Evolutionary conservation across 2,797 vertebrate species (phyloP).

Genomic region (Galagoides demidoff): DNA sequence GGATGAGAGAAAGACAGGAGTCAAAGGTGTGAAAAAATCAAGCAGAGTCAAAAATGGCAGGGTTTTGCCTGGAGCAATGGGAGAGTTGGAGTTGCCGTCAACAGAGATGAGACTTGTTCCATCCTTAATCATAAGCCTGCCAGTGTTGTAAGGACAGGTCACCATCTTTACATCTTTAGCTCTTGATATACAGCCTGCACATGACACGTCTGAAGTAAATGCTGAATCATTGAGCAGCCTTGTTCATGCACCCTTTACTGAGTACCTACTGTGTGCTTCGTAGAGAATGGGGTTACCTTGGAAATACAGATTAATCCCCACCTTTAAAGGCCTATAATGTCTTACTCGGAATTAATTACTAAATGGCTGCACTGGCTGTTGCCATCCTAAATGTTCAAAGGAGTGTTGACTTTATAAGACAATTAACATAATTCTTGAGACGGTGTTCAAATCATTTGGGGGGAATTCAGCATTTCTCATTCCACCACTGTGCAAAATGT

Average conservation of each 20-base stretch:
- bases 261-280: not conserved
- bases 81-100: not conserved
- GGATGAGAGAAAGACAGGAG: not conserved
- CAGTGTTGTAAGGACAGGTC: not conserved
- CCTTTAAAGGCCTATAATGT: not conserved
- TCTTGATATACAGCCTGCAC: not conserved
- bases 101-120: not conserved
- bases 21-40: not conserved
- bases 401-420: not conserved
- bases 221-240: not conserved
- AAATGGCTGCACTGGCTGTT: not conserved
- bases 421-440: not conserved
- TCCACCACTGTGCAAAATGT: not conserved
- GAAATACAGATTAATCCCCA: not conserved
- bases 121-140: not conserved
- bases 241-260: not conserved
- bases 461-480: not conserved
- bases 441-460: not conserved
- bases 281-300: not conserved
- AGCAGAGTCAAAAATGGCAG: not conserved
- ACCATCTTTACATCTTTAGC: not conserved
- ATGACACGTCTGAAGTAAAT: not conserved
- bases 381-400: not conserved
- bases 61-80: not conserved
- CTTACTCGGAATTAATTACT: conserved; percentile 1